Percentiles rank a stretch among this genome's conserved stretches.
Conservation (phyloP, 2,113 vertebrate species). For the Condylura cristata region DNA sequence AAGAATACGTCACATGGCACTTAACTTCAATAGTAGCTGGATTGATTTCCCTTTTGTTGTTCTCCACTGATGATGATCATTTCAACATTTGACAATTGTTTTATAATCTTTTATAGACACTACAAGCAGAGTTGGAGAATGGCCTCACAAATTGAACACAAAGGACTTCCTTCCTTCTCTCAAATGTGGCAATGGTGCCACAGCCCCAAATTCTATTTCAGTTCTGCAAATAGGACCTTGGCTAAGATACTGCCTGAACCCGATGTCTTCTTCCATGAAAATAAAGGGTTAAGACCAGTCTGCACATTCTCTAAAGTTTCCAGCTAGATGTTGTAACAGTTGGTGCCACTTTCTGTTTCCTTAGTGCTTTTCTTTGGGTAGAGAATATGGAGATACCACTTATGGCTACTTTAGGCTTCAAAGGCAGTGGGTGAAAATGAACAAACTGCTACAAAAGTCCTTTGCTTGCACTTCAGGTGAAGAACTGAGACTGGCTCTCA, state of each 20-base stretch:
- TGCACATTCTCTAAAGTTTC: not conserved
- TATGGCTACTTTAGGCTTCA: not conserved
- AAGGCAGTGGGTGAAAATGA: not conserved
- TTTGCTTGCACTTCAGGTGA: not conserved
- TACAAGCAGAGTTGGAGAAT: not conserved
- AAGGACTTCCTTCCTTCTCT: not conserved
- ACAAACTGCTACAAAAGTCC: not conserved
- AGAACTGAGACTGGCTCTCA: not conserved
- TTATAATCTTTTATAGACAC: slow-evolving; percentile 19
- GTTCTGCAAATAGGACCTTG: not conserved
- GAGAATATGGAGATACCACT: not conserved
- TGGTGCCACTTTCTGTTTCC: not conserved
- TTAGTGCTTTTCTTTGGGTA: not conserved
- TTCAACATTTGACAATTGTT: slow-evolving; percentile 51
- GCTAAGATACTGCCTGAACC: not conserved
- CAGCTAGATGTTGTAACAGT: not conserved
- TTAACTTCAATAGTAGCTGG: not conserved
- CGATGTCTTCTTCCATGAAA: not conserved
- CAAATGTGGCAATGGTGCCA: not conserved
- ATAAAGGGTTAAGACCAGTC: not conserved
- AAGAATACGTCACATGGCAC: not conserved
- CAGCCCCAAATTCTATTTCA: not conserved
- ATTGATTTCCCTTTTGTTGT: slow-evolving; percentile 57
- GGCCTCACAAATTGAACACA: not conserved
- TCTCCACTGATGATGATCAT: slow-evolving; percentile 22